A percentile compares a stretch with the other conserved stretches of the same genome.
These are phyloP conservation scores for Lamellibrachia satsuma DNA, from an alignment of 2,888 invertebrate species.

Conservation along the genomic window DNA sequence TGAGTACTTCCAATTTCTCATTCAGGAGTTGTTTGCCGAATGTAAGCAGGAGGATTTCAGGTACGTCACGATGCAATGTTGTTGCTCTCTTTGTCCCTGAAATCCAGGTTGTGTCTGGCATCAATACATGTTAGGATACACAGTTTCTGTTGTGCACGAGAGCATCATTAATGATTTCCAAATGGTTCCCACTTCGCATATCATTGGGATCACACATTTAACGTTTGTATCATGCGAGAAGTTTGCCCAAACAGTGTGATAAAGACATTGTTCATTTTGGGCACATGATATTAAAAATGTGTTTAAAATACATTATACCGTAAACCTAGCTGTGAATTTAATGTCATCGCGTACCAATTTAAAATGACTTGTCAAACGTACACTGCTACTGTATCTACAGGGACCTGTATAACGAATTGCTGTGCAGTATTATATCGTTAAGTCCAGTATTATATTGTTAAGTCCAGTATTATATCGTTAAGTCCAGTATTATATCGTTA, in stretches of 20 bases:
- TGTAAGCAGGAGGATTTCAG: background rate
- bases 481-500: background rate
- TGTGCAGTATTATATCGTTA: background rate
- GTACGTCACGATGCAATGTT: background rate
- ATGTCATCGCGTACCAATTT: background rate
- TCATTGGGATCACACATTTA: no score
- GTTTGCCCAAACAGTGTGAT: no score
- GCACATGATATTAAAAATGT: no score
- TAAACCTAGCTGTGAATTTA: background rate
- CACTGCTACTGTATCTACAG: background rate
- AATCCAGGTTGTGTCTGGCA: no score
- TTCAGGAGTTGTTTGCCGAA: background rate
- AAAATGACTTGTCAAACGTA: background rate
- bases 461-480: background rate
- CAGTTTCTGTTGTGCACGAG: no score
- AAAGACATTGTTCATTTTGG: no score
- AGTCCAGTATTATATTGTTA: background rate
- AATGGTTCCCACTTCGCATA: no score
- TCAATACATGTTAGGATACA: no score
- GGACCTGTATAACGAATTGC: no score
- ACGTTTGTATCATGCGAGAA: no score
- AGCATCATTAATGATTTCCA: no score
- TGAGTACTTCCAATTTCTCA: constrained; percentile 17
- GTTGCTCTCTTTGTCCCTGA: background rate
- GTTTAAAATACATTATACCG: no score